Evolutionary conservation across 2,888 invertebrate genomes (phyloP).

Genomic region (Hymenopus coronatus): DNA sequence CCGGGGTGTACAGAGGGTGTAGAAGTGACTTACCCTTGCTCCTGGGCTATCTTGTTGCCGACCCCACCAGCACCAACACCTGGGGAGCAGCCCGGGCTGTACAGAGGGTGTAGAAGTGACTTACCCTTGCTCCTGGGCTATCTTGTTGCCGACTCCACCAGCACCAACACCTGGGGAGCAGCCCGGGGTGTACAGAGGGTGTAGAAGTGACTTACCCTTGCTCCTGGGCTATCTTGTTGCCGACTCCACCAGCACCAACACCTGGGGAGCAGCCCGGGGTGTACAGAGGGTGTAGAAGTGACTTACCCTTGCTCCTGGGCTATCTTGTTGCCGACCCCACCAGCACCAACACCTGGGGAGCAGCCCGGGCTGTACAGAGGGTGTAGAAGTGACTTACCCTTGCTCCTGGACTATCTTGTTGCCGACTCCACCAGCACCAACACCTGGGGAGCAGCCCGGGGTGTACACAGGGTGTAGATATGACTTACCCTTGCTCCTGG

Average conservation of each 20-base stretch:
- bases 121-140: constrained; percentile 47
- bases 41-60: constrained; percentile 45
- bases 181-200: no score
- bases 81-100: no score
- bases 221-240: constrained; percentile 44
- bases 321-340: constrained; percentile 46
- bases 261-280: no score
- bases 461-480: background rate
- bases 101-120: background rate
- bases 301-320: constrained; percentile 46
- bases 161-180: no score
- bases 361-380: no score
- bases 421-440: constrained; percentile 42
- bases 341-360: constrained; percentile 33
- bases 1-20: no score
- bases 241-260: constrained; percentile 42
- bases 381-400: constrained; percentile 40
- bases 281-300: no score
- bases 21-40: constrained; percentile 43
- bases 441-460: no score
- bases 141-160: constrained; percentile 46
- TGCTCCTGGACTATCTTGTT: constrained; percentile 45
- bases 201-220: constrained; percentile 43
- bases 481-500: constrained; percentile 45
- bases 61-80: constrained; percentile 41